These are phyloP conservation scores for Gallirallus australis DNA, from an alignment of 2,797 vertebrate species.

Conservation along the genomic window DNA sequence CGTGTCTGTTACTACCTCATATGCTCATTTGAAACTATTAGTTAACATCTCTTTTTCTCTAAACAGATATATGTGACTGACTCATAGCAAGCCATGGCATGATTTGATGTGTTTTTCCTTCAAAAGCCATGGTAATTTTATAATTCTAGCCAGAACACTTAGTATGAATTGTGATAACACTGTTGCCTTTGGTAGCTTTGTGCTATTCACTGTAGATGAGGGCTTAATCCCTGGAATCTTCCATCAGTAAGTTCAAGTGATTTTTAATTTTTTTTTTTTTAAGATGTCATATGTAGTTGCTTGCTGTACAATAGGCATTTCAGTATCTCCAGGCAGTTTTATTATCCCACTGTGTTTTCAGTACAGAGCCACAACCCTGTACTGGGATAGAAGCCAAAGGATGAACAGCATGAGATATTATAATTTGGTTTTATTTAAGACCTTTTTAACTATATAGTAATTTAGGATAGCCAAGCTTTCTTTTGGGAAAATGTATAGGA, in stretches of 20 bases:
- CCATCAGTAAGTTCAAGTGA: neutral
- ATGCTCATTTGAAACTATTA: neutral
- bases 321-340: conserved; percentile 45
- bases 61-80: neutral
- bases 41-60: neutral
- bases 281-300: neutral
- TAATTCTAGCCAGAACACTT: neutral
- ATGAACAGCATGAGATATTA: conserved; percentile 70
- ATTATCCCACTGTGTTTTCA: conserved; percentile 67
- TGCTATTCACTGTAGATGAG: neutral
- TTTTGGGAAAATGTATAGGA: conserved; percentile 31
- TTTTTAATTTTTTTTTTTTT: neutral
- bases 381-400: conserved; percentile 71
- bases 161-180: neutral
- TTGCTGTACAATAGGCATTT: conserved; percentile 39
- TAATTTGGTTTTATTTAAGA: conserved; percentile 68
- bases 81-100: neutral
- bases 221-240: conserved; percentile 17
- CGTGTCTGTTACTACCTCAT: neutral
- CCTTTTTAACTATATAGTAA: conserved; percentile 63
- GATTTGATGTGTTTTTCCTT: neutral
- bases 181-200: neutral
- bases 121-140: neutral
- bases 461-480: conserved; percentile 65
- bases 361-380: conserved; percentile 68